These are phyloP conservation scores for Ochlodes sylvanus DNA, from an alignment of 2,888 invertebrate species.

Conservation along the genomic window DNA sequence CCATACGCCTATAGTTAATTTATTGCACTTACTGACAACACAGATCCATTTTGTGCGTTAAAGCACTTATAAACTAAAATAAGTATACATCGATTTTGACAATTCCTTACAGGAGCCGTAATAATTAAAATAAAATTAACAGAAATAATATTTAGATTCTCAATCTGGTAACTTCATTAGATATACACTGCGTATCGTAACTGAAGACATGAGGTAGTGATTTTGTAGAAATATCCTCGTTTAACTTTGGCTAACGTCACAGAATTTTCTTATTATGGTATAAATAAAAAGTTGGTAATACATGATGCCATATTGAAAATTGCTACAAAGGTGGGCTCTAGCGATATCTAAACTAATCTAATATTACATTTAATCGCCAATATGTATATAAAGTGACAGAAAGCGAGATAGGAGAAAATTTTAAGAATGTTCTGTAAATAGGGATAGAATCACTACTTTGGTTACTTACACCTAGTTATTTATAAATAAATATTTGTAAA, in stretches of 20 bases:
- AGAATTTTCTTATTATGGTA: constrained; percentile 23
- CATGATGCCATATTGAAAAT: constrained; percentile 33
- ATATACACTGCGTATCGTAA: constrained; percentile 47
- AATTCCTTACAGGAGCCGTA: constrained; percentile 32
- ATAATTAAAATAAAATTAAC: constrained; percentile 33
- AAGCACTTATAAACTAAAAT: constrained; percentile 43
- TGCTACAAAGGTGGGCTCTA: constrained; percentile 66
- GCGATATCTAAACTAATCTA: constrained; percentile 78
- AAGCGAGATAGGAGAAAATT: constrained; percentile 49
- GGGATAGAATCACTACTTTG: constrained; percentile 58
- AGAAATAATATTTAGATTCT: constrained; percentile 40
- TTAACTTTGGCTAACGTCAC: constrained; percentile 42
- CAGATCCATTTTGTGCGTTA: constrained; percentile 43
- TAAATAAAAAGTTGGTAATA: constrained; percentile 12
- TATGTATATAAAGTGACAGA: constrained; percentile 50
- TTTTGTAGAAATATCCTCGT: constrained; percentile 48
- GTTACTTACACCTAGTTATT: constrained; percentile 61
- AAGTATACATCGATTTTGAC: constrained; percentile 31
- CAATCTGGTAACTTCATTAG: constrained; percentile 55
- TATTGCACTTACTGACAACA: constrained; percentile 47
- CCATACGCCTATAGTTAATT: constrained; percentile 36
- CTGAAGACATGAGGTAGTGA: constrained; percentile 60
- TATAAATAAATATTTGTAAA: constrained; percentile 71
- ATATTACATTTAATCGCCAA: constrained; percentile 50
- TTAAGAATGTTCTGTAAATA: constrained; percentile 41